phyloP scores from a whole-genome alignment of 1,140 invertebrate genomes.

The Bombus waltoni region DNA sequence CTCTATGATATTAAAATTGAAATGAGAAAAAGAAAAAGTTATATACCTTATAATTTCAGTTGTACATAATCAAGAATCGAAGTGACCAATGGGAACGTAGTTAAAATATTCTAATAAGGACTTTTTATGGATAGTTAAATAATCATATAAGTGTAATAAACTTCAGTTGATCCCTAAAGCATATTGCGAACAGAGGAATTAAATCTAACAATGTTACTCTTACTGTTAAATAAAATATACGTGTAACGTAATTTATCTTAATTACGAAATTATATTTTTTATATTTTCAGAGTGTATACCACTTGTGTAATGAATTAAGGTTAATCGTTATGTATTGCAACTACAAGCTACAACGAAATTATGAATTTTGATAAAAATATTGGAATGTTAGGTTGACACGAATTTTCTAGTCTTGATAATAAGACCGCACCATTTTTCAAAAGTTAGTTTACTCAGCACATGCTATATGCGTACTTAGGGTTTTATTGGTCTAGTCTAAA shows the following conservation, averaged over 20 bases:
- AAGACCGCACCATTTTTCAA: not conserved
- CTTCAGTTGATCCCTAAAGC: not conserved
- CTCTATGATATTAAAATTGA: not conserved
- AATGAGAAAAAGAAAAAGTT: not conserved
- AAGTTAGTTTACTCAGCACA: conserved; percentile 14
- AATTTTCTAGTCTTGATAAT: conserved; percentile 13
- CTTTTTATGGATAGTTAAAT: not conserved
- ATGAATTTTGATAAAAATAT: not conserved
- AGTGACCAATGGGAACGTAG: too few relatives aligned
- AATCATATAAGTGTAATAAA: not conserved
- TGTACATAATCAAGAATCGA: not conserved
- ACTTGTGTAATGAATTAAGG: not conserved
- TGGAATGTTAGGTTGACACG: not conserved
- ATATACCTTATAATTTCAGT: not conserved
- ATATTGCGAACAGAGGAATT: too few relatives aligned
- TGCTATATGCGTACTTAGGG: conserved; percentile 29
- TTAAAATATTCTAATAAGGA: not conserved
- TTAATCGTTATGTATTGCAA: not conserved
- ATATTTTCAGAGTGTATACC: not conserved
- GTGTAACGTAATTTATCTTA: not conserved
- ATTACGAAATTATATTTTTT: not conserved
- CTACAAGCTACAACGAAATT: not conserved
- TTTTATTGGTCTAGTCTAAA: conserved; percentile 18
- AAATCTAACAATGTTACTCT: too few relatives aligned
- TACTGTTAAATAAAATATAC: too few relatives aligned